A percentile compares a stretch with the other conserved stretches of the same genome.
Conservation (phyloP, 2,113 vertebrate species). For the Balaenoptera acutorostrata region DNA sequence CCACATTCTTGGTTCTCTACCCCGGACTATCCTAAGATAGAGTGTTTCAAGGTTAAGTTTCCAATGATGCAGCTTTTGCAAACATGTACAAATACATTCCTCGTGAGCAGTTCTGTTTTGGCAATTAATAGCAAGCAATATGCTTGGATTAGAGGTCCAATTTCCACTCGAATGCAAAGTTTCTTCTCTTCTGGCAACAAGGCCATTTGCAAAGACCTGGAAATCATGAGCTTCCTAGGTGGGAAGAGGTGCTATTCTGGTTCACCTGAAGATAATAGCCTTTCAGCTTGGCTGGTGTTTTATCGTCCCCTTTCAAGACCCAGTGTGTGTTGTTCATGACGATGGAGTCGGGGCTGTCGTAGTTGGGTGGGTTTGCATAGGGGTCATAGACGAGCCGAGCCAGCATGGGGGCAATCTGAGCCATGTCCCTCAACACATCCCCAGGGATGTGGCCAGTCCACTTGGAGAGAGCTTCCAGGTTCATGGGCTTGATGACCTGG, state of each 20-base stretch:
- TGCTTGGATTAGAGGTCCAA: constrained; percentile 80
- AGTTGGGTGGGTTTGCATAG: constrained; percentile 92
- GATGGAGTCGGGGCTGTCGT: constrained; percentile 82
- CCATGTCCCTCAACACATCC: constrained; percentile 94
- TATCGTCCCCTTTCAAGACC: constrained; percentile 59
- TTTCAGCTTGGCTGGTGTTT: background rate
- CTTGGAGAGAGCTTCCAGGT: constrained; percentile 90
- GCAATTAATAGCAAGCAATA: constrained; percentile 81
- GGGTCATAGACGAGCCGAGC: constrained; percentile 93
- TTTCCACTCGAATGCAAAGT: constrained; percentile 68
- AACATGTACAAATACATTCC: constrained; percentile 72
- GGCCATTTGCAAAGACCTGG: constrained; percentile 68
- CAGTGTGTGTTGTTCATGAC: constrained; percentile 89
- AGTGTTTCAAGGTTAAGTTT: background rate
- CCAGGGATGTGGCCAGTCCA: constrained; percentile 93
- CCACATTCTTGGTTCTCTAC: background rate
- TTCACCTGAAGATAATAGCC: background rate
- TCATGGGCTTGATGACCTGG: constrained; percentile 96
- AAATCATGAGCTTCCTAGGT: background rate
- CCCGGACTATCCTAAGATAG: background rate
- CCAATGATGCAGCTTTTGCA: constrained; percentile 60
- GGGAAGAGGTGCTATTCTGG: background rate
- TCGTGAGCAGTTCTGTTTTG: constrained; percentile 62
- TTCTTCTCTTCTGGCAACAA: constrained; percentile 40
- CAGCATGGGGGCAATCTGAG: constrained; percentile 93